Evolutionary conservation across 1,140 invertebrate species (phyloP).

Genomic region (Neodiprion virginianus): DNA sequence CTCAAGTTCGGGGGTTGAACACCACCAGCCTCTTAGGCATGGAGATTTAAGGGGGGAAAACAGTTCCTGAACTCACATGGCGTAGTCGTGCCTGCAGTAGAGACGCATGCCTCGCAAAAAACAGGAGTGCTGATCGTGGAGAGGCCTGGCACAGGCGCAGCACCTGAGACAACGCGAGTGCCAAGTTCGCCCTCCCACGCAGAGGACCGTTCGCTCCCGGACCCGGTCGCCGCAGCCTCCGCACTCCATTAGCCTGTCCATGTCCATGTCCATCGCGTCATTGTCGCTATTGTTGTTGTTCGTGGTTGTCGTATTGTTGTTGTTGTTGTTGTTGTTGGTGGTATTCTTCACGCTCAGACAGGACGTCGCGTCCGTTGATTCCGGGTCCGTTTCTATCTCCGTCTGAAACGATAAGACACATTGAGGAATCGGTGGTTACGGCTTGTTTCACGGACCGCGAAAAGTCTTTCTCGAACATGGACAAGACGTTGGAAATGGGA

Average conservation of each 20-base stretch:
- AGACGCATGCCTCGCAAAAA: slow-evolving; percentile 56
- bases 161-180: slow-evolving; percentile 59
- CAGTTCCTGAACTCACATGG: slow-evolving; percentile 50
- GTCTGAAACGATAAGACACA: slow-evolving; percentile 33
- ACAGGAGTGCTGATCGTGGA: slow-evolving; percentile 59
- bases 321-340: slow-evolving; percentile 24
- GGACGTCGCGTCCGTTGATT: slow-evolving; percentile 32
- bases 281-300: slow-evolving; percentile 28
- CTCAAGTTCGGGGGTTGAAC: not conserved
- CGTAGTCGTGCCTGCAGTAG: slow-evolving; percentile 59
- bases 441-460: not conserved
- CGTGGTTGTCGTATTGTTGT: slow-evolving; percentile 12
- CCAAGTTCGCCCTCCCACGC: slow-evolving; percentile 58
- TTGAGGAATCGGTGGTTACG: not conserved
- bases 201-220: slow-evolving; percentile 54
- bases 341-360: slow-evolving; percentile 32
- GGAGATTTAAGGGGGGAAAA: not conserved
- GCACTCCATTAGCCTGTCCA: slow-evolving; percentile 31
- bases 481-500: not conserved
- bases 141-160: slow-evolving; percentile 52
- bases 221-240: slow-evolving; percentile 58
- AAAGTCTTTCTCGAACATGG: not conserved
- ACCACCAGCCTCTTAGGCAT: not conserved
- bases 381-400: slow-evolving; percentile 40
- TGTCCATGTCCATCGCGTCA: slow-evolving; percentile 52